These are phyloP conservation scores for Ephydatia muelleri DNA, from an alignment of 37 sponge, comb jelly and placozoan genomes.

Conservation along the genomic window DNA sequence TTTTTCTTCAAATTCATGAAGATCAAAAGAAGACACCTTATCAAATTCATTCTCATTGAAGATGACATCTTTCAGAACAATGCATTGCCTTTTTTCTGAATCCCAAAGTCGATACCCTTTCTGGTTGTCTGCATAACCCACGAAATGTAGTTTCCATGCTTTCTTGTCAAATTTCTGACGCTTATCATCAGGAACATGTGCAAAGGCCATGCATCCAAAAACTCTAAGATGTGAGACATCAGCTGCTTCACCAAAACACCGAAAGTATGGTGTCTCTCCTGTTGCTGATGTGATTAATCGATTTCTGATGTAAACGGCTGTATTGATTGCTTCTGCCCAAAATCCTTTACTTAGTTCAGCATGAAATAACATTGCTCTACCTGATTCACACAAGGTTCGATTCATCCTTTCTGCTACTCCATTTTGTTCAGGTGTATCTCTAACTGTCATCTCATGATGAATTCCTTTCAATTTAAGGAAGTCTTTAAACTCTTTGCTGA, in stretches of 20 bases:
- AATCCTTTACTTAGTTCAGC: constrained; percentile 29
- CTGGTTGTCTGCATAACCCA: background rate
- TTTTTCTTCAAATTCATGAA: background rate
- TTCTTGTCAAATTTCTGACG: constrained; percentile 21
- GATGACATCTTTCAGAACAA: background rate
- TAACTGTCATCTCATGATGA: constrained; percentile 51
- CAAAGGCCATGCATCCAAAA: constrained; percentile 61
- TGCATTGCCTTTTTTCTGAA: background rate
- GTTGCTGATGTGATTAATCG: constrained; percentile 39
- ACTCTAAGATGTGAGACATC: constrained; percentile 39
- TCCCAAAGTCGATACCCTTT: background rate
- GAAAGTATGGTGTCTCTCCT: constrained; percentile 44
- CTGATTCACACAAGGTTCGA: constrained; percentile 55
- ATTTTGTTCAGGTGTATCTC: constrained; percentile 63
- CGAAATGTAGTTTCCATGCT: background rate
- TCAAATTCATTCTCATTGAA: constrained; percentile 7
- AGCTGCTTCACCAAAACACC: constrained; percentile 48
- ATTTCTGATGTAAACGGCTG: constrained; percentile 42
- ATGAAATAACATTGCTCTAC: constrained; percentile 57
- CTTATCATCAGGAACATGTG: too few relatives aligned
- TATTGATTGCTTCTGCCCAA: constrained; percentile 59
- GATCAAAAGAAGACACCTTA: background rate
- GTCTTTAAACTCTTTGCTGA: constrained; percentile 42
- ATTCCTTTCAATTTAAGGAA: constrained; percentile 49
- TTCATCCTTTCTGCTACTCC: constrained; percentile 66